Evolutionary conservation across 2,113 vertebrate species (phyloP).

Genomic region (Micromys minutus): DNA sequence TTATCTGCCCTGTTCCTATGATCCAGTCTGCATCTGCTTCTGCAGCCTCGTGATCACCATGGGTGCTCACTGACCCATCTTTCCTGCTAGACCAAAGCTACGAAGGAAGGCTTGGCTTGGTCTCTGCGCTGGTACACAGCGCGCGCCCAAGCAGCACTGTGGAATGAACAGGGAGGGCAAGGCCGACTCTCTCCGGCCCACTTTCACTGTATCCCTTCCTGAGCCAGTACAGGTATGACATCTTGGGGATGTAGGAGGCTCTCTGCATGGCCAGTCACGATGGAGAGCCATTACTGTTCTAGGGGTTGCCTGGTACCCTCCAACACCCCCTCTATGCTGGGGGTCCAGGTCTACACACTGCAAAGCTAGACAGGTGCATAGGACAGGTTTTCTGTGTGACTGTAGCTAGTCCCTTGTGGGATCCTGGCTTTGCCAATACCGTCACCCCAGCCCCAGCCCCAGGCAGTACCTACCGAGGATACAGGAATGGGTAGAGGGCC

Average conservation of each 20-base stretch:
- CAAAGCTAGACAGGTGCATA: neutral
- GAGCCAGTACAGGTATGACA: neutral
- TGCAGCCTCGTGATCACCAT: neutral
- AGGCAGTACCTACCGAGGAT: slow-evolving; percentile 89
- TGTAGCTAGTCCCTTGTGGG: neutral
- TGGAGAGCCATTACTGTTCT: rapidly evolving
- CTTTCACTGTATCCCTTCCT: no score
- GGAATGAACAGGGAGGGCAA: rapidly evolving
- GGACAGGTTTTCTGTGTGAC: neutral
- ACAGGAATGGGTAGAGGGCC: slow-evolving; percentile 90
- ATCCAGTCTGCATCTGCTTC: no score
- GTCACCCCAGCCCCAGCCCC: neutral
- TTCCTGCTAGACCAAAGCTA: neutral
- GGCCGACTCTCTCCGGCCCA: neutral
- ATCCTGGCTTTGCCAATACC: neutral
- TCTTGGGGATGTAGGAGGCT: rapidly evolving
- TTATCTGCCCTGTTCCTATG: rapidly evolving
- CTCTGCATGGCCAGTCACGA: neutral
- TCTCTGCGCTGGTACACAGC: neutral
- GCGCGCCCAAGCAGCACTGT: rapidly evolving
- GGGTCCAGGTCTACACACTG: rapidly evolving
- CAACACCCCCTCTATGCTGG: rapidly evolving
- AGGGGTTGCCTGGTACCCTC: neutral
- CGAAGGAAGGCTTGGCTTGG: neutral
- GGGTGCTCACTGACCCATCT: neutral